Evolutionary conservation across 2,888 invertebrate genomes (phyloP).

Genomic region (Latheticus oryzae): DNA sequence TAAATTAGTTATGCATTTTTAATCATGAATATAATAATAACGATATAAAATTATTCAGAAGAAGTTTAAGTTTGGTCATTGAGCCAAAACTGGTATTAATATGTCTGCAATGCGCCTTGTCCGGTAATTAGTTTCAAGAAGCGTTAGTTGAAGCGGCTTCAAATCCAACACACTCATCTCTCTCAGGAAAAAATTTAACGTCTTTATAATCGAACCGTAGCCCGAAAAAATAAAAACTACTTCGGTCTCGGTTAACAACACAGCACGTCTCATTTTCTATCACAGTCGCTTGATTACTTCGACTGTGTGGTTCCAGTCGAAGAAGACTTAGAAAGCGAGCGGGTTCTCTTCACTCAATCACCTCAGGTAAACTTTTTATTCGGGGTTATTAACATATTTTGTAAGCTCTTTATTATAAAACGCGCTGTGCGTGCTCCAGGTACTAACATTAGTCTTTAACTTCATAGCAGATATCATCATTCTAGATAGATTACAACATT

Average conservation of each 20-base stretch:
- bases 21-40: too few species aligned
- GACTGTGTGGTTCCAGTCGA: slow-evolving; percentile 31
- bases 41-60: too few species aligned
- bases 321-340: slow-evolving; percentile 17
- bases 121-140: slow-evolving; percentile 22
- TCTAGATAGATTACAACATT: slow-evolving; percentile 40
- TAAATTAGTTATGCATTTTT: too few species aligned
- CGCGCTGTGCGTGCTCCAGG: slow-evolving; percentile 51
- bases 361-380: slow-evolving; percentile 56
- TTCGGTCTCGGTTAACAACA: slow-evolving; percentile 17
- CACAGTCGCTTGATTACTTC: slow-evolving; percentile 46
- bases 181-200: slow-evolving; percentile 47
- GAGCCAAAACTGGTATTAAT: too few species aligned
- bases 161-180: too few species aligned
- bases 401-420: slow-evolving; percentile 57
- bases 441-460: slow-evolving; percentile 48
- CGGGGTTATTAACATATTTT: slow-evolving; percentile 59
- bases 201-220: slow-evolving; percentile 48
- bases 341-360: slow-evolving; percentile 49
- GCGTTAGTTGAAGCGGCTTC: slow-evolving; percentile 26
- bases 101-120: slow-evolving; percentile 8
- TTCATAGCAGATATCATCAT: slow-evolving; percentile 42
- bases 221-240: slow-evolving; percentile 39
- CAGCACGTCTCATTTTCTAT: slow-evolving; percentile 50
- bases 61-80: too few species aligned